A percentile compares a stretch with the other conserved stretches of the same genome.
These are phyloP conservation scores for Drosophila aldrichi DNA, from an alignment of 2,888 invertebrate genomes.

Conservation along the genomic window DNA sequence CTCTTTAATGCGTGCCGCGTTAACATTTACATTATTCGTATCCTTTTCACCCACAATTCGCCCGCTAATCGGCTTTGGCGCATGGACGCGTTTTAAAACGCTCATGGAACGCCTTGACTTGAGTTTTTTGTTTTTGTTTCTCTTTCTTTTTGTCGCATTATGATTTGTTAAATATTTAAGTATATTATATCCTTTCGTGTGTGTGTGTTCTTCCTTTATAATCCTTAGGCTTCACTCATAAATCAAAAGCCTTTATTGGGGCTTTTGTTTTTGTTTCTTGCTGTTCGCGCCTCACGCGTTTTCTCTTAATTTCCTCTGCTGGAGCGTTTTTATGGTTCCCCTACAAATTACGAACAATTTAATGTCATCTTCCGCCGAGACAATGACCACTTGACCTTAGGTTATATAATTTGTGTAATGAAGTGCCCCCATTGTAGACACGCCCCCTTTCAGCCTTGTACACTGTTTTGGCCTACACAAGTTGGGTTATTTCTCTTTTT, in stretches of 20 bases:
- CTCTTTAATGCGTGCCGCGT: slow-evolving; percentile 26
- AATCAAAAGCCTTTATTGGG: slow-evolving; percentile 13
- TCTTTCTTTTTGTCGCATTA: slow-evolving; percentile 13
- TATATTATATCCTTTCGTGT: not conserved
- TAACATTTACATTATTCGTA: slow-evolving; percentile 41
- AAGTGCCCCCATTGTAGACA: slow-evolving; percentile 18
- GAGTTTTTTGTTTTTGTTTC: not conserved
- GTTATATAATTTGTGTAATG: slow-evolving; percentile 35
- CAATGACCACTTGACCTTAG: slow-evolving; percentile 68
- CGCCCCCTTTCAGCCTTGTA: slow-evolving; percentile 24
- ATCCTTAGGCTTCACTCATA: slow-evolving; percentile 32
- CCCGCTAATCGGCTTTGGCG: slow-evolving; percentile 47
- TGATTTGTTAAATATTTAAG: slow-evolving; percentile 45
- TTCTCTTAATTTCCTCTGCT: slow-evolving; percentile 32
- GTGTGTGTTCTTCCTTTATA: slow-evolving; percentile 17
- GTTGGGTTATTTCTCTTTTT: slow-evolving; percentile 11
- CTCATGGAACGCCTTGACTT: slow-evolving; percentile 20
- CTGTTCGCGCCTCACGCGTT: slow-evolving; percentile 21
- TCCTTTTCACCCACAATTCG: slow-evolving; percentile 41
- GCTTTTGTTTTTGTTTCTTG: slow-evolving; percentile 14
- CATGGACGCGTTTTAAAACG: slow-evolving; percentile 38
- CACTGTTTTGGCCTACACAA: slow-evolving; percentile 33
- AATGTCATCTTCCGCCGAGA: slow-evolving; percentile 50
- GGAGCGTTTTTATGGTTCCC: slow-evolving; percentile 40
- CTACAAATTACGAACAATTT: slow-evolving; percentile 58